A percentile compares a stretch with the other conserved stretches of the same genome.
Evolutionary conservation across 2,797 vertebrate species (phyloP).

Genomic region (Etheostoma perlongum): DNA sequence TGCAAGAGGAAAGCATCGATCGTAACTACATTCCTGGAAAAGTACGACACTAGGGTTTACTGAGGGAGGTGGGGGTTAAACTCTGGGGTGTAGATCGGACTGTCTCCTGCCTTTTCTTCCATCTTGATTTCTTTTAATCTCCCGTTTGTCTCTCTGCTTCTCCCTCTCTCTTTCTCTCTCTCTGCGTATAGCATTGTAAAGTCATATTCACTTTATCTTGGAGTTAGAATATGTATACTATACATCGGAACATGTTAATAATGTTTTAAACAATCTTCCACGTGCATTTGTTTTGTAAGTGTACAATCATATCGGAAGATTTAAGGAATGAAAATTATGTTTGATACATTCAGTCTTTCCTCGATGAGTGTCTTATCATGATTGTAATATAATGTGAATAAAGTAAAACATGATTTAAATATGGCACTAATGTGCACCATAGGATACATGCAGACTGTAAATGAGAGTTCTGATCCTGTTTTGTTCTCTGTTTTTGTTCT

Average conservation of each 20-base stretch:
- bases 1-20: slow-evolving; percentile 98
- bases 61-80: slow-evolving; percentile 60
- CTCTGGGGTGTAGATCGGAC: slow-evolving; percentile 46
- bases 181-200: slow-evolving; percentile 55
- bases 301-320: slow-evolving; percentile 48
- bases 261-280: slow-evolving; percentile 34
- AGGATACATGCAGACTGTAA: slow-evolving; percentile 46
- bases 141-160: slow-evolving; percentile 49
- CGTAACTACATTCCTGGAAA: slow-evolving; percentile 97
- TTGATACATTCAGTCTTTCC: slow-evolving; percentile 27
- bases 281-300: slow-evolving; percentile 65
- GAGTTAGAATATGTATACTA: slow-evolving; percentile 33
- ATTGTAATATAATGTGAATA: slow-evolving; percentile 78
- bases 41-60: slow-evolving; percentile 94
- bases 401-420: slow-evolving; percentile 69
- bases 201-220: slow-evolving; percentile 37
- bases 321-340: slow-evolving; percentile 37
- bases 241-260: slow-evolving; percentile 37
- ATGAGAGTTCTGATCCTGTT: slow-evolving; percentile 72
- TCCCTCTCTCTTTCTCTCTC: slow-evolving; percentile 66
- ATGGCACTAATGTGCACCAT: slow-evolving; percentile 54
- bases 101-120: slow-evolving; percentile 50
- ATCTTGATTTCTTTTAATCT: neutral
- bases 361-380: slow-evolving; percentile 46
- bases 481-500: slow-evolving; percentile 72